Percentiles rank a stretch among this genome's conserved stretches.
Evolutionary conservation across 1,140 invertebrate genomes (phyloP).

Genomic region (Homarus americanus): DNA sequence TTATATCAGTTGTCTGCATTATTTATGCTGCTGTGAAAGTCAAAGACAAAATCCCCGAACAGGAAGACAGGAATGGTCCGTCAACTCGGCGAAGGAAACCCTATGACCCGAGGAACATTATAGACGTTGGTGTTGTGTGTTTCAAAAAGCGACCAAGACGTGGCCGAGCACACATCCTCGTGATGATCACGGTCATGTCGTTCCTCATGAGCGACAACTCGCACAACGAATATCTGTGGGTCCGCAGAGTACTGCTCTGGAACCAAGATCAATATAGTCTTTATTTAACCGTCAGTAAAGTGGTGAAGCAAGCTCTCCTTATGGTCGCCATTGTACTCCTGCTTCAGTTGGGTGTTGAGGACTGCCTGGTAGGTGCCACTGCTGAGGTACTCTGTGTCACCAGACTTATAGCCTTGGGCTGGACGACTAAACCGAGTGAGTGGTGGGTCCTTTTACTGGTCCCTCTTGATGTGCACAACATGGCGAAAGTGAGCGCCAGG

Average conservation of each 20-base stretch:
- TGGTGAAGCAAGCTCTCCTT: no score
- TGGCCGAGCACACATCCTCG: not conserved
- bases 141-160: not conserved
- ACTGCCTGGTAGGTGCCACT: not conserved
- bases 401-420: not conserved
- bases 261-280: not conserved
- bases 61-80: no score
- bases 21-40: not conserved
- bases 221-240: conserved; percentile 20
- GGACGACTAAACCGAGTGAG: not conserved
- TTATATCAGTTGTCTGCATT: not conserved
- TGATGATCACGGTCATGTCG: not conserved
- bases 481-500: not conserved
- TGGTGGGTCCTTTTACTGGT: conserved; percentile 8
- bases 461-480: not conserved
- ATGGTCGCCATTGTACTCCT: not conserved
- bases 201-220: not conserved
- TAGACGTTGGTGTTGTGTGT: not conserved
- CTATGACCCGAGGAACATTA: not conserved
- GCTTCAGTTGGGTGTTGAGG: not conserved
- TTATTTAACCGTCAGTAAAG: not conserved
- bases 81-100: no score
- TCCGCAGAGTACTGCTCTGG: not conserved
- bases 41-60: not conserved
- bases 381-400: not conserved